Evolutionary conservation across 2,797 vertebrate species (phyloP), one percentile per base, ranked within the genome.

Genomic region (Petrocephalus schoutedeni): DNA sequence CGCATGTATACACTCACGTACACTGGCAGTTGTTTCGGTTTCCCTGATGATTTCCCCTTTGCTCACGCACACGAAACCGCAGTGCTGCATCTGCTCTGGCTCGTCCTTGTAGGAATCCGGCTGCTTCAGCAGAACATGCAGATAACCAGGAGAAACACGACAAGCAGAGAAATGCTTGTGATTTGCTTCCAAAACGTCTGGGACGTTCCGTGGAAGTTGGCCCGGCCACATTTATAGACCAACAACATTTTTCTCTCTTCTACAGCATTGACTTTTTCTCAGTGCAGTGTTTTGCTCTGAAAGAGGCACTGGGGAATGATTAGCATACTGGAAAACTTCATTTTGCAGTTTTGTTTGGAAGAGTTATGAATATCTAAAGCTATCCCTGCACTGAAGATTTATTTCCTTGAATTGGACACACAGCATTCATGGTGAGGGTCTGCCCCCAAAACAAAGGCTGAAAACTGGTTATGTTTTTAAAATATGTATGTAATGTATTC

Each of bases 51-150:
- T 93, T 93, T 89, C 90, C 71, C 92, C 92, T 61, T 90, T 90
- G 91, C 92, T 93, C 92, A 92, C 92, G 91, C 91, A 94, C 95
- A 94, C 94, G 93, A 59, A 95, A 94, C 93, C 92, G 92, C 93
- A 93, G 92, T 91, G 91, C 91, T 93, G 90, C 92, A 88, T 93
- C 93, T 93, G 89, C 93, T 93, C 91, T 49, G 36, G 56, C 83
- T 56, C 89, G 89, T 88, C 88, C 89, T 87, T 92, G 57, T 86
- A 77, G 84, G 89, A 93, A 94, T 93, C 92, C 89, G 90, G 93
- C 94, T 93, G 92, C 87, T 92, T 95, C 95, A 95, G 95, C 95
- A 93, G 74, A 90, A 90, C 90, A 86, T 88, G 89, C 67, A 56
- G 21, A 61, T 28, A 92, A 91, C 91, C 87, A 91, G 83, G 61